Evolutionary conservation across 2,888 invertebrate genomes (phyloP), one percentile per base, ranked within the genome.

Genomic region (Ormia ochracea): DNA sequence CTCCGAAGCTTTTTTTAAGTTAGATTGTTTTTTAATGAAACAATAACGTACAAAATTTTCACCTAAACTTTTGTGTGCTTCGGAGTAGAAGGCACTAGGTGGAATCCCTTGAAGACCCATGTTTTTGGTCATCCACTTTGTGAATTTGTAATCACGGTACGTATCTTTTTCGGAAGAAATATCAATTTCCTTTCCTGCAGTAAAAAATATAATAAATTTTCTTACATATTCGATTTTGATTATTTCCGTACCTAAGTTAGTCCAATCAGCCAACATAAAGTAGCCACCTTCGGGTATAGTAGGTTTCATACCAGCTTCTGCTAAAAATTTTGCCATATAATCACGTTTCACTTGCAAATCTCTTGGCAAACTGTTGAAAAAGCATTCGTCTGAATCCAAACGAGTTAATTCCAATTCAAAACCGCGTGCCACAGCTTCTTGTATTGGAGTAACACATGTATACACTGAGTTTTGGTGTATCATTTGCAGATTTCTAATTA

Each of bases 271-370:
- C 63, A 99, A 89, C 92, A 99, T 95, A 87, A 99, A 99, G 90
- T 98, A 99, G 0, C 99, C 99, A 3, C 97, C 98, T 84, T 99
- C 97, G 0, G 99, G 99, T 70, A 98, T 91, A 0, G 96, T 96
- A 0, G 98, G 97, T 41, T 92, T 93, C 93, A 99, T 96, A 0
- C 97, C 98, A 68, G 94, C 93, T 10, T 96, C 94, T 3, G 85
- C 88, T 23, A 97, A 90, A 78, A 95, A 92, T 84, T 94, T 93
- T 0, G 93, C 93, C 90, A 97, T 93, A 84, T 91, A 94, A 88
- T 98, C 95, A 33, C 97, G 90, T 88, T 98, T 98, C 0, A 92
- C 91, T 72, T 92, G 88, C 54, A 98, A 90, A 85, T 96, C 95
- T 4, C 90, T 90, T 0, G 96, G 92, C 70, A 99, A 90, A 21